A percentile compares a stretch with the other conserved stretches of the same genome.
Evolutionary conservation across 1,140 invertebrate species (phyloP).

Genomic region (Trachelipus rathkii): DNA sequence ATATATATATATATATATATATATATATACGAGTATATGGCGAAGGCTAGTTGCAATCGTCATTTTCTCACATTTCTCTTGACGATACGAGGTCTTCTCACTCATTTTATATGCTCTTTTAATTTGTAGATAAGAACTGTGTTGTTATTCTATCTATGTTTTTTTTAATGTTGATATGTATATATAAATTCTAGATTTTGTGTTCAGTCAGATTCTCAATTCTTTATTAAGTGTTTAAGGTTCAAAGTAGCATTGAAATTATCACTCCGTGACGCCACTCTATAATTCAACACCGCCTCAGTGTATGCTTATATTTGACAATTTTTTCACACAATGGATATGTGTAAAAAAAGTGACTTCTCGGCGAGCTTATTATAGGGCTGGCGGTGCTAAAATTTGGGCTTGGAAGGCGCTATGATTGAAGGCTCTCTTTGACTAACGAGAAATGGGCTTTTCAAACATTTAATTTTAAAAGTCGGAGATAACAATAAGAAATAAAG

Average conservation of each 20-base stretch:
- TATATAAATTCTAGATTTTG: too few relatives aligned
- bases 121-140: too few relatives aligned
- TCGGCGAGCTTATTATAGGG: neutral
- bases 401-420: constrained; percentile 1
- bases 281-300: neutral
- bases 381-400: constrained; percentile 1
- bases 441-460: neutral
- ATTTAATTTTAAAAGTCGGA: neutral
- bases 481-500: neutral
- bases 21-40: neutral
- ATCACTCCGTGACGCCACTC: too few relatives aligned
- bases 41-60: too few relatives aligned
- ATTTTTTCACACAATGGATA: constrained; percentile 1
- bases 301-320: neutral
- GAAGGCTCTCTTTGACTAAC: neutral
- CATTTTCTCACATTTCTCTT: too few relatives aligned
- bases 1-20: neutral
- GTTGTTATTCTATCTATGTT: too few relatives aligned
- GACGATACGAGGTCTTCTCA: too few relatives aligned
- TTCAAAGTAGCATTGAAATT: too few relatives aligned
- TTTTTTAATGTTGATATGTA: too few relatives aligned
- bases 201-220: too few relatives aligned
- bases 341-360: neutral
- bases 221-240: too few relatives aligned
- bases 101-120: too few relatives aligned